A percentile compares a stretch with the other conserved stretches of the same genome.
phyloP scores from a whole-genome alignment of 2,797 vertebrate species.

The Mormyrus hasselquistii region DNA sequence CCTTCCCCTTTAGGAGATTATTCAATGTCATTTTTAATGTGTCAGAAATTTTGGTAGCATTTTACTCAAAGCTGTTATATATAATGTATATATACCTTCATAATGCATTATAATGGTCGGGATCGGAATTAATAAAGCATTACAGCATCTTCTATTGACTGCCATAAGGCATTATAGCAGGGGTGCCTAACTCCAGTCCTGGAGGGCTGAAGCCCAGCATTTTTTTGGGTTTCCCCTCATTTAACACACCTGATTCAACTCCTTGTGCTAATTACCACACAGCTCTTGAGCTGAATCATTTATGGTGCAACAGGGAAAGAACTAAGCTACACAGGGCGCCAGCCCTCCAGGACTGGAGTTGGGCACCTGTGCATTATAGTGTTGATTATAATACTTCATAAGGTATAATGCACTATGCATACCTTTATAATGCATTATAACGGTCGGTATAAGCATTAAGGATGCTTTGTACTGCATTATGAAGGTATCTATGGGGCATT shows the following conservation, averaged over 20 bases:
- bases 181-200: no score
- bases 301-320: no score
- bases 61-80: neutral
- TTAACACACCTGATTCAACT: no score
- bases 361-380: no score
- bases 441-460: neutral
- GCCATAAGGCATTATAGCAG: neutral
- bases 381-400: neutral
- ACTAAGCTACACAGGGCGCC: no score
- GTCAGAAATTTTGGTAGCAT: neutral
- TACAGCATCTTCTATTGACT: neutral
- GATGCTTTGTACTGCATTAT: neutral
- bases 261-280: no score
- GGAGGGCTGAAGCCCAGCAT: no score
- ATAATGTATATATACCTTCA: neutral
- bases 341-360: no score
- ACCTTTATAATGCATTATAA: neutral
- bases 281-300: no score
- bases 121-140: neutral
- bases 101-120: neutral
- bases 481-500: neutral
- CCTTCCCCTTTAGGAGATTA: neutral
- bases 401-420: neutral
- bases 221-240: no score
- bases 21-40: neutral